Percentiles rank a stretch among this genome's conserved stretches.
These are phyloP conservation scores for Trichonephila clavata DNA, from an alignment of 1,140 invertebrate genomes.

Conservation along the genomic window DNA sequence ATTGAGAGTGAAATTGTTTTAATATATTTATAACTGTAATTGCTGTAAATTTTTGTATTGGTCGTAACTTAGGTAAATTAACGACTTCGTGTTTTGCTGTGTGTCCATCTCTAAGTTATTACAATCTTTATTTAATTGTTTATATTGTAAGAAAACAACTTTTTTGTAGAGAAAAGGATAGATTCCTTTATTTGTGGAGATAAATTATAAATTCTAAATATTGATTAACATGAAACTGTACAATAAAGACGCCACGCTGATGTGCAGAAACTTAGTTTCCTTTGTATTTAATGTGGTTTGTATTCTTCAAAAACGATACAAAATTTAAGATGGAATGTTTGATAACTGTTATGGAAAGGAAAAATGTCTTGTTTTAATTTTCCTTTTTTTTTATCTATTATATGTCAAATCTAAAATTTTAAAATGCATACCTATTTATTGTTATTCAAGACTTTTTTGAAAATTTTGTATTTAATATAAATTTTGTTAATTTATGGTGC, in stretches of 20 bases:
- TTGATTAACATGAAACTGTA: background rate
- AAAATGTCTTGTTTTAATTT: background rate
- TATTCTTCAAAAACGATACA: background rate
- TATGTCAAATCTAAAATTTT: background rate
- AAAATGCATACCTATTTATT: slow-evolving; percentile 27
- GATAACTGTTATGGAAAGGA: background rate
- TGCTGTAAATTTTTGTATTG: slow-evolving; percentile 3
- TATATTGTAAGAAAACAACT: slow-evolving; percentile 22
- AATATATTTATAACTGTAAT: slow-evolving; percentile 1
- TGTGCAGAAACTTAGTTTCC: background rate
- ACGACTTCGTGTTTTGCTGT: background rate
- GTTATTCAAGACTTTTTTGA: slow-evolving; percentile 51
- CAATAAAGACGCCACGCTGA: background rate
- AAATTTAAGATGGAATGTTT: background rate
- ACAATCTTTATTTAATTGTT: slow-evolving; percentile 1
- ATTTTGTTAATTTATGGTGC: slow-evolving; percentile 65
- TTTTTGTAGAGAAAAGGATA: background rate
- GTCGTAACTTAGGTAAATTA: slow-evolving; percentile 14
- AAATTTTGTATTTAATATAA: slow-evolving; percentile 43
- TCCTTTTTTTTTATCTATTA: background rate
- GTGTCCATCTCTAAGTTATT: slow-evolving; percentile 23
- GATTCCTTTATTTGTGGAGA: background rate
- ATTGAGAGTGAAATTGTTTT: background rate
- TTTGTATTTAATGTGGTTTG: background rate
- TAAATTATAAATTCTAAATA: background rate